Evolutionary conservation across 2,113 vertebrate genomes (phyloP).

Genomic region (Rostratula benghalensis): DNA sequence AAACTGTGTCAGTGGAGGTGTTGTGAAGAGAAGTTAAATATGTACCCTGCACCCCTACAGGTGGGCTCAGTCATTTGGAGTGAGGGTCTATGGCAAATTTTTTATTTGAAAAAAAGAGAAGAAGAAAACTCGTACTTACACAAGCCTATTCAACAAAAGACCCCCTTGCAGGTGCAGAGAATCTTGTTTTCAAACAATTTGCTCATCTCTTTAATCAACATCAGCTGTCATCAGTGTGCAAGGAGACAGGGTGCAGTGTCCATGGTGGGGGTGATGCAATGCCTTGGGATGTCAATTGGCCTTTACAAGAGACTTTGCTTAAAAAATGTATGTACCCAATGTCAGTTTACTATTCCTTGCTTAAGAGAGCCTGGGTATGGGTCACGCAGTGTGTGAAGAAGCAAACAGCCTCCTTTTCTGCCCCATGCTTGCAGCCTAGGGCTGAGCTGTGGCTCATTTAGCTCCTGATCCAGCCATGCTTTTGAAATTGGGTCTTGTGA

Average conservation of each 20-base stretch:
- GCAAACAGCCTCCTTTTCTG: not conserved
- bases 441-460: not conserved
- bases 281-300: not conserved
- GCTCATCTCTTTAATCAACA: not conserved
- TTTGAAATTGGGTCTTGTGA: not conserved
- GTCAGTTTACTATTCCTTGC: not conserved
- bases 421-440: not conserved
- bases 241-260: not conserved
- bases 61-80: not conserved
- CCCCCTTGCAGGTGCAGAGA: not conserved
- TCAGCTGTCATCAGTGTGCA: not conserved
- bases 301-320: not conserved
- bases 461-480: not conserved
- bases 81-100: not conserved
- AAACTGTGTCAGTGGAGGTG: not conserved
- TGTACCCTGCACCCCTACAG: not conserved
- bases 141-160: not conserved
- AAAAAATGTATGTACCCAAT: not conserved
- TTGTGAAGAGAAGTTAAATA: not conserved
- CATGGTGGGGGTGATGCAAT: not conserved
- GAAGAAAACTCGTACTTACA: not conserved
- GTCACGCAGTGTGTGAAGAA: not conserved
- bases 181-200: not conserved
- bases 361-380: not conserved
- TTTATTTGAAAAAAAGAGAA: not conserved